Conservation (phyloP, 2,113 vertebrate genomes). For the Epinephelus lanceolatus region DNA sequence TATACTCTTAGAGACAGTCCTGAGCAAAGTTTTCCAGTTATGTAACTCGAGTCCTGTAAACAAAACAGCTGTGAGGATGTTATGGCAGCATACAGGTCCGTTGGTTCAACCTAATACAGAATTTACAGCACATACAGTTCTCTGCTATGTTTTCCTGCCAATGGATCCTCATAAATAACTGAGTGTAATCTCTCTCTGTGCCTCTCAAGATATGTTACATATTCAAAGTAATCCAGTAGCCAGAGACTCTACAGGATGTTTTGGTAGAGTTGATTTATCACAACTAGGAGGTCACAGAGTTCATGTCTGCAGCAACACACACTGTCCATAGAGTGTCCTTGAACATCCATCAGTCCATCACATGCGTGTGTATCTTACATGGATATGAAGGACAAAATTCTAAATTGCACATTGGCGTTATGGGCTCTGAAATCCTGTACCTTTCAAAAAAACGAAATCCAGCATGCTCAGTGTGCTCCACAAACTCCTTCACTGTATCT, state of each 20-base stretch:
- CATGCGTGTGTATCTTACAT: not conserved
- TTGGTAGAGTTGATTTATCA: not conserved
- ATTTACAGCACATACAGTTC: not conserved
- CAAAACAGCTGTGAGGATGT: not conserved
- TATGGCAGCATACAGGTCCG: not conserved
- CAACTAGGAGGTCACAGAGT: not conserved
- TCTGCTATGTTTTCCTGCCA: not conserved
- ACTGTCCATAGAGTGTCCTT: not conserved
- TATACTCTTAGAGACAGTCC: not conserved
- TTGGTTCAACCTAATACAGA: not conserved
- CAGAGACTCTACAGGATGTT: not conserved
- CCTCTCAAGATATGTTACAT: not conserved
- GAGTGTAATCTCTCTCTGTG: not conserved
- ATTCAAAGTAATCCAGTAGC: not conserved
- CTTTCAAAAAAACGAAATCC: not conserved
- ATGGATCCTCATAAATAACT: slow-evolving; percentile 3
- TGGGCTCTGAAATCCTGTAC: too few species aligned
- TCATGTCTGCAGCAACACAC: not conserved
- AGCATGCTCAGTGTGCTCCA: not conserved
- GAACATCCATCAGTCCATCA: not conserved
- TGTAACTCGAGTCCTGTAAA: not conserved
- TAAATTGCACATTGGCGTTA: too few species aligned
- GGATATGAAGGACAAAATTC: not conserved
- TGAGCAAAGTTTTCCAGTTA: not conserved
- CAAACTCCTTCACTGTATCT: not conserved